A percentile compares a stretch with the other conserved stretches of the same genome.
Evolutionary conservation across 2,113 vertebrate species (phyloP).

Genomic region (Macaca mulatta): DNA sequence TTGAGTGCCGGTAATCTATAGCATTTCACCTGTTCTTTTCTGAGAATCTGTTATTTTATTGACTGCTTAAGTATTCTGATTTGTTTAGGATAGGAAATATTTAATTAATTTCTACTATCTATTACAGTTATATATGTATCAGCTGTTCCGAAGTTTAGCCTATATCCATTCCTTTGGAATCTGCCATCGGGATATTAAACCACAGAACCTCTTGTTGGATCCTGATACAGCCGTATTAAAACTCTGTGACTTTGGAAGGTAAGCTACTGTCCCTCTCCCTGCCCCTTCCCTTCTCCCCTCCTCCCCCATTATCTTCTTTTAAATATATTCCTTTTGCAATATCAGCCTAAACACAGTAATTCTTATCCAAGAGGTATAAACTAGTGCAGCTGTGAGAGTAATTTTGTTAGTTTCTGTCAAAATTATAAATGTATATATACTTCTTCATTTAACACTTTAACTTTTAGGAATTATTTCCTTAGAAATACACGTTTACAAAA

Average conservation of each 20-base stretch:
- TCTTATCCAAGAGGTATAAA: background rate
- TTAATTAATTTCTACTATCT: conserved; percentile 58
- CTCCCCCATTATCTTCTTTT: background rate
- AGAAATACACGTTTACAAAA: background rate
- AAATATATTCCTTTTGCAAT: background rate
- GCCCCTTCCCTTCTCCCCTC: background rate
- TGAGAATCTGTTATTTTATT: conserved; percentile 36
- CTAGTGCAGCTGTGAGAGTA: background rate
- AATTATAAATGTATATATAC: conserved; percentile 16
- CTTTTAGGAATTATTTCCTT: conserved; percentile 26
- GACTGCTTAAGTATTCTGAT: background rate
- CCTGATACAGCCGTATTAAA: conserved; percentile 99
- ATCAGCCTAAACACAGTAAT: background rate
- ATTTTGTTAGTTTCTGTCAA: conserved; percentile 33
- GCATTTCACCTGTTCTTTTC: conserved; percentile 21
- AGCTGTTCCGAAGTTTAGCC: conserved; percentile 99
- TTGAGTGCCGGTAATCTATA: background rate
- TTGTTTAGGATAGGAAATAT: conserved; percentile 18
- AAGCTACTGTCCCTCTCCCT: conserved; percentile 42
- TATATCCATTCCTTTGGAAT: conserved; percentile 99
- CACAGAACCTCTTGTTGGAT: conserved; percentile 98
- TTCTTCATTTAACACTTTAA: conserved; percentile 22
- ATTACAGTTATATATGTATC: conserved; percentile 98
- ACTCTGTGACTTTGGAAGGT: conserved; percentile 99
- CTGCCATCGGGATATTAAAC: conserved; percentile 99